These are phyloP conservation scores for Taenioides sp. DNA, from an alignment of 2,797 vertebrate species.

Conservation along the genomic window DNA sequence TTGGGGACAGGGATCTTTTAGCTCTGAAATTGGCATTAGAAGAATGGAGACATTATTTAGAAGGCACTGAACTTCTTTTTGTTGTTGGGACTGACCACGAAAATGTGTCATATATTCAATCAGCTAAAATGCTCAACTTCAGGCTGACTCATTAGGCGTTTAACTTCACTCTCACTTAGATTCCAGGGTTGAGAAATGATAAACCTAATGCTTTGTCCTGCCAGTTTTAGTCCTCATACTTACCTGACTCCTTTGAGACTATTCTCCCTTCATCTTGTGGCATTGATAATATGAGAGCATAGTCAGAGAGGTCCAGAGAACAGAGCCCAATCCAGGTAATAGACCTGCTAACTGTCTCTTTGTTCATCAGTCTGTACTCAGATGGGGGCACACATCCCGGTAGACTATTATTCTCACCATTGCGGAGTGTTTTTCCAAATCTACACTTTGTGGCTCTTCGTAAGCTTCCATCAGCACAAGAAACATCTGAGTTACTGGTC, in stretches of 20 bases:
- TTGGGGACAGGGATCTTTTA: not conserved
- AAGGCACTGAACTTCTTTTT: not conserved
- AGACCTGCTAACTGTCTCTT: no score
- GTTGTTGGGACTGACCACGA: not conserved
- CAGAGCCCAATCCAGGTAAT: no score
- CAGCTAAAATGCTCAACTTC: not conserved
- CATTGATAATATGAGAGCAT: no score
- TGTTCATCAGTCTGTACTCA: no score
- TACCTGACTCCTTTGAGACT: not conserved
- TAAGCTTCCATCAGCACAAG: no score
- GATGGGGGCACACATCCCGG: no score
- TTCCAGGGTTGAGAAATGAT: not conserved
- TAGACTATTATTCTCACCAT: no score
- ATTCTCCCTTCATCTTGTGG: not conserved
- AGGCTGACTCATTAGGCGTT: not conserved
- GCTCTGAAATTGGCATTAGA: not conserved
- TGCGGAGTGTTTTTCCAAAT: no score
- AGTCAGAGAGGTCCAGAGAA: no score
- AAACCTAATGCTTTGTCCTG: not conserved
- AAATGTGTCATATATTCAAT: not conserved
- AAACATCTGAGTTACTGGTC: no score
- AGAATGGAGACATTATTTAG: not conserved
- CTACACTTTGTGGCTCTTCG: no score
- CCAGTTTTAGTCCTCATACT: not conserved
- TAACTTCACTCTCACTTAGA: not conserved